Evolutionary conservation across 2,888 invertebrate genomes (phyloP), one percentile per base, ranked within the genome.

Genomic region (Pseudoips prasinana): DNA sequence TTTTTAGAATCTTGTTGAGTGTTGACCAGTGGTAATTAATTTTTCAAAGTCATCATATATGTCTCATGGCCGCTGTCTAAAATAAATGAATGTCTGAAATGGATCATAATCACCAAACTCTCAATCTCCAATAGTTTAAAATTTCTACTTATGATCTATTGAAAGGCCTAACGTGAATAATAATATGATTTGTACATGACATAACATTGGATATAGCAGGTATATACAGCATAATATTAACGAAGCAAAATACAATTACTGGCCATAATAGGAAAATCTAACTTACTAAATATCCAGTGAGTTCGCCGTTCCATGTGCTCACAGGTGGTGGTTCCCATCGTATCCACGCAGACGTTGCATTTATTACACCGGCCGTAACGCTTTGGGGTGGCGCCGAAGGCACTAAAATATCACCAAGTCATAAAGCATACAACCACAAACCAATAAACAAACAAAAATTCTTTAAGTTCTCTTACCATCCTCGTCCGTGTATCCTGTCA

Each of bases 241-340:
- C 7, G 20, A 20, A 20, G 4, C 20, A 7, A 5, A 20, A 20
- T 7, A n/a, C 4, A 20, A 20, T 20, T 5, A 5, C 7, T 20
- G 7, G 2, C 3, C 20, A 5, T n/a, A 20, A n/a, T 20, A 5
- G 7, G n/a, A 20, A 20, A 20, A 20, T n/a, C 7, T 49, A 65
- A 73, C 90, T 91, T 79, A 97, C 96, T 92, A 95, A 94, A 82
- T 98, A 98, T 30, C 97, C 97, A 34, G 94, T 91, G 31, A 98
- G 90, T 64, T 93, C 91, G 25, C 96, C 96, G 72, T 96, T 95
- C 75, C 94, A 92, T 50, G 93, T 92, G 53, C 90, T 91, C 34
- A 91, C 90, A 36, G 93, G 92, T 44, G 96, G 96, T 6, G 96
- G 94, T 42, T 93, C 92, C 96, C 96, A 97, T 38, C 93, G 90